A percentile compares a stretch with the other conserved stretches of the same genome.
Conservation (phyloP, 2,113 vertebrate genomes). For the Symphodus melops region DNA sequence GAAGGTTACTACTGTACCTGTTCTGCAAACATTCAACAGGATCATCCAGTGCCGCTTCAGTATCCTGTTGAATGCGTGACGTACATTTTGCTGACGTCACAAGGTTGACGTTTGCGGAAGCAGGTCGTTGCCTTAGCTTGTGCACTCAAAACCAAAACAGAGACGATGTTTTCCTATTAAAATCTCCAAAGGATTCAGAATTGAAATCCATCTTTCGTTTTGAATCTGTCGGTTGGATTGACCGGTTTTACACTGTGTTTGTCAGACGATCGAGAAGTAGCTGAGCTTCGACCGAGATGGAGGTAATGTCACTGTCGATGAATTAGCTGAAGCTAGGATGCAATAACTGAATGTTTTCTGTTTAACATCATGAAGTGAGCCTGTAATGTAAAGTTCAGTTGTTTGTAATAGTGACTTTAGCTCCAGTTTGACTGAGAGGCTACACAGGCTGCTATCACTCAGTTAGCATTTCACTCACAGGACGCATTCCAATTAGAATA, state of each 20-base stretch:
- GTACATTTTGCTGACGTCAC: constrained; percentile 50
- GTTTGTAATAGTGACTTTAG: neutral
- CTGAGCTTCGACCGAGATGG: constrained; percentile 66
- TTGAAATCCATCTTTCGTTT: neutral
- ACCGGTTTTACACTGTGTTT: neutral
- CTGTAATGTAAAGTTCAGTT: too few relatives aligned
- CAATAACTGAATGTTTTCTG: neutral
- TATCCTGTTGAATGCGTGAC: constrained; percentile 34
- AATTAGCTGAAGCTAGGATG: constrained; percentile 64
- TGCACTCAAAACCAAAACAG: constrained; percentile 58
- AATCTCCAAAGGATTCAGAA: neutral
- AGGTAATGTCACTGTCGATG: constrained; percentile 68
- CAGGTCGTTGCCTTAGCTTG: constrained; percentile 9
- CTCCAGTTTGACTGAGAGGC: neutral
- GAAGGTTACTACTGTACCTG: too few relatives aligned
- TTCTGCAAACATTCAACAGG: too few relatives aligned
- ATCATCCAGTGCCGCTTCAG: too few relatives aligned
- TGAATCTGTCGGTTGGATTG: neutral
- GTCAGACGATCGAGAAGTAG: constrained; percentile 23
- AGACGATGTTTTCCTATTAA: constrained; percentile 20
- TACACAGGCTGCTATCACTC: neutral
- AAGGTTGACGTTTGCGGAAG: constrained; percentile 77
- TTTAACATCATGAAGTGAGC: neutral
- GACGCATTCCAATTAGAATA: neutral
- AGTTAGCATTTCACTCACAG: neutral